Base-by-base conservation (phyloP, 2,797 vertebrate genomes). In the Darevskia nairensis region DNA sequence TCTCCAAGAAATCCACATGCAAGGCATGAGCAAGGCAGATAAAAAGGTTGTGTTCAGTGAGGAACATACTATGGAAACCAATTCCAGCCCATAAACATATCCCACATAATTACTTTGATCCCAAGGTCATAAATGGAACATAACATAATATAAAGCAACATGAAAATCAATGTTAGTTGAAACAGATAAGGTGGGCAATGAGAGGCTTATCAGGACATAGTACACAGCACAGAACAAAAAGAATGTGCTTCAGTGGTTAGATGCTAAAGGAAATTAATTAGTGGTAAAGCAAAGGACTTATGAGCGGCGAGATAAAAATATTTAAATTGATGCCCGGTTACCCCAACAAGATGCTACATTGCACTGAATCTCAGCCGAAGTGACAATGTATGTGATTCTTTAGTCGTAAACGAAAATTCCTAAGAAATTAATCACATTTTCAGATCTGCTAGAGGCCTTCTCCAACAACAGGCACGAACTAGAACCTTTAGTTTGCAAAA, bases 131-230 rank as follows among this genome's bases (percentile, higher is more conserved):
- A 84, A 79, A 84, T 35, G 50, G 78, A 84, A 61, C 64, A 21
- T 72, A 79, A 72, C 46, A 25, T 74, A 81, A 29, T n/a, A 39
- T 66, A 55, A 75, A 75, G n/a, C n/a, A 80, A 75, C 69, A 85
- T 17, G 32, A 11, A 21, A 55, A 66, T 50, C n/a, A 66, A 29
- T 23, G 35, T 23, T 39, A 25, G 84, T 75, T 66, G 75, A 66
- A 85, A 66, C 27, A 85, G 71, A 35, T 50, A 66, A 74, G 44
- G 32, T 10, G 6, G 25, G 39, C 35, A 25, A 80, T 72, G 21
- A 84, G 29, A 23, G 8, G 3, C 72, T 88, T 88, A 89, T 85
- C 88, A 85, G 83, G 15, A 44, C 35, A 84, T 74, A 46, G n/a
- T 85, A 61, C 75, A 84, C 82, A 75, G 44, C 6, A 35, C 76